Conservation (phyloP, 2,113 vertebrate genomes). For the Tringa solitaria region DNA sequence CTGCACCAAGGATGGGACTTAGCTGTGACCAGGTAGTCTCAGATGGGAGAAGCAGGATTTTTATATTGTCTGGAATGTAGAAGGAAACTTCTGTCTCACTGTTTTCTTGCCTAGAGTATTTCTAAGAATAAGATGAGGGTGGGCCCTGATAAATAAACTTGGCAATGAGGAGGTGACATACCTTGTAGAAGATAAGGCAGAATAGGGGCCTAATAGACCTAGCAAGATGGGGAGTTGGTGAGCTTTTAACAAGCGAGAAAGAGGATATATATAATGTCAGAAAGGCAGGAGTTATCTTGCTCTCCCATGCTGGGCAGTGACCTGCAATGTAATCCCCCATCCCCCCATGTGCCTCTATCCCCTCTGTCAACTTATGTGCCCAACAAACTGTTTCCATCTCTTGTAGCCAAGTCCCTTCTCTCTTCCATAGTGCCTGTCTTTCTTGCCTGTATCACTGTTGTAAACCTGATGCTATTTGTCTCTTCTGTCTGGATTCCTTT, state of each 20-base stretch:
- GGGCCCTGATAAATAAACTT: neutral
- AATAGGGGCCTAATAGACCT: neutral
- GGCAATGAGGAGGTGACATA: neutral
- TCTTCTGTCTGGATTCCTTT: neutral
- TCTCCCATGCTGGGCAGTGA: neutral
- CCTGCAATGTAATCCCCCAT: fast-evolving
- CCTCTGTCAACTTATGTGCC: neutral
- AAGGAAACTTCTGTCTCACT: neutral
- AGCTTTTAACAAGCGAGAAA: neutral
- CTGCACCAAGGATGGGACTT: neutral
- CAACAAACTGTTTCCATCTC: neutral
- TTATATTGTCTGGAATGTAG: fast-evolving
- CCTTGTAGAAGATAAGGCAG: neutral
- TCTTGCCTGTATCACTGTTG: neutral
- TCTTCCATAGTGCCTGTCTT: neutral
- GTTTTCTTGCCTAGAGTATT: neutral
- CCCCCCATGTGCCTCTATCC: neutral
- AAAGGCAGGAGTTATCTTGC: neutral
- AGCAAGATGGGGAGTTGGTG: neutral
- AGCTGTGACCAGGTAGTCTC: neutral
- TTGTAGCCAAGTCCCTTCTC: neutral
- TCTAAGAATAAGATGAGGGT: neutral
- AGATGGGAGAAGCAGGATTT: neutral
- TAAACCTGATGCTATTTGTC: neutral
- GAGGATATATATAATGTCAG: neutral